Percentiles rank a stretch among this genome's conserved stretches.
Conservation (phyloP, 2,113 vertebrate genomes). For the Tympanuchus pallidicinctus region DNA sequence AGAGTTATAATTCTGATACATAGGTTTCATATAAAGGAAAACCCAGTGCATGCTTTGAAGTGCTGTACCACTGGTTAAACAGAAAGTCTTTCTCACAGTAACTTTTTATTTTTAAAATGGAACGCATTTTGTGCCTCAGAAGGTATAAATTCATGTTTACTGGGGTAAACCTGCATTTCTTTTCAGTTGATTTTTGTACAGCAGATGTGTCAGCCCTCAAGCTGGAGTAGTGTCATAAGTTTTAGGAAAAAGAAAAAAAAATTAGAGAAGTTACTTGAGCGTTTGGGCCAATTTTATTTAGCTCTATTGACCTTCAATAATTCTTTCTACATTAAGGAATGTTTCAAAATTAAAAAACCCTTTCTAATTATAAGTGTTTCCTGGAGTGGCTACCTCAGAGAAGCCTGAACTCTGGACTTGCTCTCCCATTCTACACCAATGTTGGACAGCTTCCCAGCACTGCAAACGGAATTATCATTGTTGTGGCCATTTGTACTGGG, state of each 20-base stretch:
- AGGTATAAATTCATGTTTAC: background rate
- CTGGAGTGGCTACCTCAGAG: background rate
- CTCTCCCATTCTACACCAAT: rapidly evolving
- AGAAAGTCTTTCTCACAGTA: background rate
- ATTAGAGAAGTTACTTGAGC: background rate
- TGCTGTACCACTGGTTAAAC: background rate
- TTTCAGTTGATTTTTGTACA: background rate
- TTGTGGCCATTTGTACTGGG: background rate
- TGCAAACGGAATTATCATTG: background rate
- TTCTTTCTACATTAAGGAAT: background rate
- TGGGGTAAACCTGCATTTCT: background rate
- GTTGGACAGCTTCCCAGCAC: background rate
- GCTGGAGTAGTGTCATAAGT: background rate
- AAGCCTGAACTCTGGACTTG: background rate
- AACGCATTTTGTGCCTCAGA: background rate
- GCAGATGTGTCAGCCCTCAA: background rate
- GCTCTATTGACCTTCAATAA: background rate
- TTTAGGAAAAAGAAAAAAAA: background rate
- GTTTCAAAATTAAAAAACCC: background rate
- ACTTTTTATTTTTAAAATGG: background rate
- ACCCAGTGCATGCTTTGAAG: background rate
- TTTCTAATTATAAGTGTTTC: background rate
- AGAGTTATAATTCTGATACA: background rate
- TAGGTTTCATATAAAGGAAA: background rate
- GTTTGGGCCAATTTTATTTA: background rate